Evolutionary conservation across 2,797 vertebrate genomes (phyloP).

Genomic region (Myotis vivesi): DNA sequence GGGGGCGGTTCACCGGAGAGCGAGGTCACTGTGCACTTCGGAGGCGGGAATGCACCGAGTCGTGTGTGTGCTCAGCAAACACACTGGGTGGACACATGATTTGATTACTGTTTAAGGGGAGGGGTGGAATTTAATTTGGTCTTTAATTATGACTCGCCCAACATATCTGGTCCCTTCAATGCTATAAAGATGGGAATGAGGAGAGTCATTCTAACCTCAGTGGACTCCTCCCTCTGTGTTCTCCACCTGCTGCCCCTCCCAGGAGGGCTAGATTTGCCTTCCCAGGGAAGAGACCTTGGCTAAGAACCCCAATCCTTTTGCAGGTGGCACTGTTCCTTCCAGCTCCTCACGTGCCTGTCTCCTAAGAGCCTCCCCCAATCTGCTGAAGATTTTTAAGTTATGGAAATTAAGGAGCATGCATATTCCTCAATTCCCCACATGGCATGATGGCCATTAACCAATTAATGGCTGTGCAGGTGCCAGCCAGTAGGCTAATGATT

Average conservation of each 20-base stretch:
- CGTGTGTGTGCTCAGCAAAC: neutral
- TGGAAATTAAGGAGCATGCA: constrained; percentile 60
- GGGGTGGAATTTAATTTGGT: neutral
- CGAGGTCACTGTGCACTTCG: neutral
- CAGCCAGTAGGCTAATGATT: constrained; percentile 78
- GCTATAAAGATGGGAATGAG: neutral
- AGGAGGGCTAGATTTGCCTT: neutral
- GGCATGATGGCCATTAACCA: constrained; percentile 74
- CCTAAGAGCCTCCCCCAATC: constrained; percentile 21
- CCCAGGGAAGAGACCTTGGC: neutral
- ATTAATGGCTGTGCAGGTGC: constrained; percentile 75
- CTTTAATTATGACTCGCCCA: neutral
- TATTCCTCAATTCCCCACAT: constrained; percentile 54
- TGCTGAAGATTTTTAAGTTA: constrained; percentile 61
- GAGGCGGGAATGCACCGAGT: neutral
- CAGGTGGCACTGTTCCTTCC: neutral
- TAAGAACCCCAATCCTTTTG: neutral
- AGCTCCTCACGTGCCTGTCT: neutral
- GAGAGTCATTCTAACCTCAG: neutral
- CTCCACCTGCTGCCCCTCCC: neutral
- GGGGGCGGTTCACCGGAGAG: neutral
- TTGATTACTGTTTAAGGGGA: neutral
- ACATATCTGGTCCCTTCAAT: neutral
- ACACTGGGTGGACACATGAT: neutral
- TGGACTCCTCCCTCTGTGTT: neutral